Conservation (phyloP, 2,797 vertebrate genomes). For the Artibeus jamaicensis region DNA sequence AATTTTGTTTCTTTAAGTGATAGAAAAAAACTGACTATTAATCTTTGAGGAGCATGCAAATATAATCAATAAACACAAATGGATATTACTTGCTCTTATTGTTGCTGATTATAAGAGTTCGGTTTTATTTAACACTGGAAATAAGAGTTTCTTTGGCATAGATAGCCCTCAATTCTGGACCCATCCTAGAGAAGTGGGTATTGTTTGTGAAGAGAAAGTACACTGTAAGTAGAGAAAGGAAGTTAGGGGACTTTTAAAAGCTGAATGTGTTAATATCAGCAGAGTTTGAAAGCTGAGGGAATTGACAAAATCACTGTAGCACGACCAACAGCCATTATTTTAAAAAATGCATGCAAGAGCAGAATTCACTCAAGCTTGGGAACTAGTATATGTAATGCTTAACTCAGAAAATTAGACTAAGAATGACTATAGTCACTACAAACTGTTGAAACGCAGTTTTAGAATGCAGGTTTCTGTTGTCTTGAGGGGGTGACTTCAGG, state of each 20-base stretch:
- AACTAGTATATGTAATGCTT: not conserved
- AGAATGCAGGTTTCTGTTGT: not conserved
- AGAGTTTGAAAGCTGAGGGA: slow-evolving; percentile 36
- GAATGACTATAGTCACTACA: not conserved
- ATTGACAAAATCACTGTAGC: slow-evolving; percentile 43
- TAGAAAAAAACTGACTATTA: not conserved
- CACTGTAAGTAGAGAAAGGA: not conserved
- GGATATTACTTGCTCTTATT: not conserved
- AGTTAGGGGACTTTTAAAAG: not conserved
- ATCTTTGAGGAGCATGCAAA: not conserved
- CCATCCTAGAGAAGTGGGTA: not conserved
- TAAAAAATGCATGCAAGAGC: slow-evolving; percentile 46
- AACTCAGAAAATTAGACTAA: not conserved
- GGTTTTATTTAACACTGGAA: not conserved
- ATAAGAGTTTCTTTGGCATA: not conserved
- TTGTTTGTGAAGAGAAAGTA: not conserved
- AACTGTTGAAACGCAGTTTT: not conserved
- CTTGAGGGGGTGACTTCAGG: not conserved
- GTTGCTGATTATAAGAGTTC: not conserved
- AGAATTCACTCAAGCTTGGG: slow-evolving; percentile 42
- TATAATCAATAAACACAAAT: not conserved
- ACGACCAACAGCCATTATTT: slow-evolving; percentile 46
- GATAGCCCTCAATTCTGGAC: not conserved
- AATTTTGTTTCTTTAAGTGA: not conserved
- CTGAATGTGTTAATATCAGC: not conserved